Conservation (phyloP, 30 jellyfish, hydroid and myxozoan species). For the Rhopilema esculentum region DNA sequence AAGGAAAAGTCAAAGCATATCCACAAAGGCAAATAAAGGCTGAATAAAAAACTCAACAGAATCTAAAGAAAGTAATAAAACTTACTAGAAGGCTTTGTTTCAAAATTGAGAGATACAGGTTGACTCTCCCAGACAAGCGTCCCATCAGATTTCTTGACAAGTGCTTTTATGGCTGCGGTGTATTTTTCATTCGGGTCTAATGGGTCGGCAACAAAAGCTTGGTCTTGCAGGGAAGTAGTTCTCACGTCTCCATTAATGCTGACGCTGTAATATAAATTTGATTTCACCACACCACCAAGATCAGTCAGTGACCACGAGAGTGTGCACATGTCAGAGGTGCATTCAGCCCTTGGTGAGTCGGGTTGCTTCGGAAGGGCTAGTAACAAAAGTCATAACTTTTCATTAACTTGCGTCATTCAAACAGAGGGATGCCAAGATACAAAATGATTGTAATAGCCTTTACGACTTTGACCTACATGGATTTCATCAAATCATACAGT, state of each 20-base stretch:
- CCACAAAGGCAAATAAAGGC: neutral
- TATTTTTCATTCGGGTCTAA: conserved; percentile 34
- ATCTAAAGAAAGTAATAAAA: neutral
- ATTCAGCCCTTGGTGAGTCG: conserved; percentile 19
- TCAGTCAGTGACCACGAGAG: conserved; percentile 39
- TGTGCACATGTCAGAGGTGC: neutral
- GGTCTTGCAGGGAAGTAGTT: neutral
- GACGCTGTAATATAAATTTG: conserved; percentile 20
- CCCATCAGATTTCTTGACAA: neutral
- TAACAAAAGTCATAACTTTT: neutral
- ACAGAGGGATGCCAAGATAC: too few relatives aligned
- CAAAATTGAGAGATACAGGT: conserved; percentile 2
- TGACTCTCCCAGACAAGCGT: conserved; percentile 8
- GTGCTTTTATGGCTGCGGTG: conserved; percentile 28
- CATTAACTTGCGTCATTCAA: too few relatives aligned
- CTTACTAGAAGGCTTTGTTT: conserved; percentile 23
- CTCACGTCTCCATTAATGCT: neutral
- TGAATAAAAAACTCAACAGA: neutral
- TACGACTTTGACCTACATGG: neutral
- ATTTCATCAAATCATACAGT: too few relatives aligned
- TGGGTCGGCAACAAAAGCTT: neutral
- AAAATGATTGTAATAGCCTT: neutral
- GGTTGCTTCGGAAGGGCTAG: conserved; percentile 57
- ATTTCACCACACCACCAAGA: conserved; percentile 19
- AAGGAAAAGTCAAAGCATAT: neutral